Evolutionary conservation across 1,140 invertebrate species (phyloP).

Genomic region (Ectropis grisescens): DNA sequence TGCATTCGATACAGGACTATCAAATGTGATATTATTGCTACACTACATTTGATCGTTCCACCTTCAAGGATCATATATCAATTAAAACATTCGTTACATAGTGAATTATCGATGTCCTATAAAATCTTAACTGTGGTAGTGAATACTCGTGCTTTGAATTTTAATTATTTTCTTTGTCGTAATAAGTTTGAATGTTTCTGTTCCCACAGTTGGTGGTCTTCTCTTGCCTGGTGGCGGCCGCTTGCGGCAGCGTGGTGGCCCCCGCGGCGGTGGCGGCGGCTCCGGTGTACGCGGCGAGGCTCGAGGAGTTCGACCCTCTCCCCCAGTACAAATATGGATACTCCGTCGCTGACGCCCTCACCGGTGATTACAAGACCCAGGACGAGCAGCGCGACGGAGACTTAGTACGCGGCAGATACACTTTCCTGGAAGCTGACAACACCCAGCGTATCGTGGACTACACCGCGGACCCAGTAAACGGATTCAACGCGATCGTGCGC

Average conservation of each 20-base stretch:
- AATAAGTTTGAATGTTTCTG: no score
- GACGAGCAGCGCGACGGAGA: constrained; percentile 74
- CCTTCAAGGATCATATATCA: not conserved
- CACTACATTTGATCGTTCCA: not conserved
- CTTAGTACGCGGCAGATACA: constrained; percentile 72
- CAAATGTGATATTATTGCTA: no score
- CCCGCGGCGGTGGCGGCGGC: constrained; percentile 43
- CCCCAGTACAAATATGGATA: constrained; percentile 75
- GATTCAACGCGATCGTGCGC: constrained; percentile 74
- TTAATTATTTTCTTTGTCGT: no score
- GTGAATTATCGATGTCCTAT: no score
- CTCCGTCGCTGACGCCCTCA: constrained; percentile 72
- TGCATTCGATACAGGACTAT: no score
- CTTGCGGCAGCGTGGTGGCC: constrained; percentile 42
- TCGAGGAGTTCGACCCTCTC: constrained; percentile 72
- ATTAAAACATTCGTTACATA: not conserved
- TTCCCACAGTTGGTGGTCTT: constrained; percentile 54
- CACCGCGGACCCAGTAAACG: constrained; percentile 72
- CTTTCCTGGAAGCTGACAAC: constrained; percentile 72
- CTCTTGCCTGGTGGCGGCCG: constrained; percentile 41
- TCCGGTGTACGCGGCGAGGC: constrained; percentile 39
- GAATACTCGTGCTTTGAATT: no score
- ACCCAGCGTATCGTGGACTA: constrained; percentile 71
- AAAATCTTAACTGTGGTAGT: no score
- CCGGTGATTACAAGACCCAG: constrained; percentile 75